phyloP scores from a whole-genome alignment of 2,888 invertebrate species.

The Plusia festucae region DNA sequence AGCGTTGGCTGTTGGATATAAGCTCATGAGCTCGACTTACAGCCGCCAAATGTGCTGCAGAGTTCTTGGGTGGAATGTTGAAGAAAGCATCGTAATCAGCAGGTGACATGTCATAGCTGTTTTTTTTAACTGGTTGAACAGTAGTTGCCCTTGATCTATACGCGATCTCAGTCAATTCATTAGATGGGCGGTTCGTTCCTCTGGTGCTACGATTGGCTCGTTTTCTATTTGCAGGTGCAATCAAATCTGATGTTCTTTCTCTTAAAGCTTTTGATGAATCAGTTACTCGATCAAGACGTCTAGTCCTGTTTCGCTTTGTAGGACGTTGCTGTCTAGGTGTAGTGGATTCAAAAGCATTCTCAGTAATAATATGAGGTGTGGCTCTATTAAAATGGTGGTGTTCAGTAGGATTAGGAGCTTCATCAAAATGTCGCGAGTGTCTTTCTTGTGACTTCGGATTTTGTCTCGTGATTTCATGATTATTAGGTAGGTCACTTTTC shows the following conservation, averaged over 20 bases:
- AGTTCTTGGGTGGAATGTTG: slow-evolving; percentile 24
- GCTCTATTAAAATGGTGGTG: not conserved
- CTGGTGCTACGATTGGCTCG: not conserved
- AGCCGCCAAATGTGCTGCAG: slow-evolving; percentile 49
- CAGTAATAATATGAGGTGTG: not conserved
- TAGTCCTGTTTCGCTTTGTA: not conserved
- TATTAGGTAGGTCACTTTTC: not conserved
- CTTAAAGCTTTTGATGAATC: not conserved
- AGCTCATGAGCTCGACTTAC: slow-evolving; percentile 63
- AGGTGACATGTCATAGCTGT: slow-evolving; percentile 22
- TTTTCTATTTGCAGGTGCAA: not conserved
- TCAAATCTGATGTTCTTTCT: not conserved
- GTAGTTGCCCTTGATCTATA: slow-evolving; percentile 16
- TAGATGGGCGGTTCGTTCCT: not conserved
- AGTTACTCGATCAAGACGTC: not conserved
- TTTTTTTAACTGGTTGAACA: slow-evolving; percentile 8
- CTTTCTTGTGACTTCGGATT: not conserved
- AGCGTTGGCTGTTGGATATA: slow-evolving; percentile 64
- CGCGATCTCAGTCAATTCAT: not conserved
- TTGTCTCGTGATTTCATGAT: not conserved
- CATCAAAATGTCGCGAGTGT: not conserved
- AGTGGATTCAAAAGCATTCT: not conserved
- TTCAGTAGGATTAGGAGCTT: not conserved
- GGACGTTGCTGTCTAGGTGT: not conserved
- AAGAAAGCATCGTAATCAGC: slow-evolving; percentile 48